These are phyloP conservation scores for Spodoptera littoralis DNA, from an alignment of 2,888 invertebrate species.

Conservation along the genomic window DNA sequence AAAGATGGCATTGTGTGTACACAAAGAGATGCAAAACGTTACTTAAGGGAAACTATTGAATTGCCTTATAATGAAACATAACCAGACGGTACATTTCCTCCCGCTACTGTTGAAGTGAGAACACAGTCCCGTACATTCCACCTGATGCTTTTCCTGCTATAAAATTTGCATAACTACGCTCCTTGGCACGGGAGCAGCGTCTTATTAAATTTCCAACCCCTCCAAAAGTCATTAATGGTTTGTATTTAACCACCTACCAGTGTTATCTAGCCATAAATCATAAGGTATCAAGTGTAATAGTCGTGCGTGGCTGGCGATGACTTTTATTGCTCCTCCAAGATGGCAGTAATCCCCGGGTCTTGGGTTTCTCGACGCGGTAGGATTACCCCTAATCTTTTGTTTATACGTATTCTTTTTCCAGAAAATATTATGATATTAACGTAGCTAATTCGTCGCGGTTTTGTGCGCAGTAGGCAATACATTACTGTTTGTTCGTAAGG, in stretches of 20 bases:
- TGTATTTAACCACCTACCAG: constrained; percentile 85
- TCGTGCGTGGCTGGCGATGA: constrained; percentile 64
- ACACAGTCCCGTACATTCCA: constrained; percentile 66
- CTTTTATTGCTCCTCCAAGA: constrained; percentile 84
- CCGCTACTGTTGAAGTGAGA: constrained; percentile 14
- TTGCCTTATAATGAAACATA: no score
- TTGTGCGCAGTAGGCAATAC: constrained; percentile 34
- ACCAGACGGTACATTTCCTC: neutral
- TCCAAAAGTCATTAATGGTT: constrained; percentile 87
- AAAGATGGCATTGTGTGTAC: no score
- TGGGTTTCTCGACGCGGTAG: constrained; percentile 59
- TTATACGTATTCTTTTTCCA: constrained; percentile 71
- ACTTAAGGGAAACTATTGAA: no score
- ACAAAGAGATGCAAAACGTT: no score
- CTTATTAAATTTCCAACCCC: constrained; percentile 88
- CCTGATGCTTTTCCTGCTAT: constrained; percentile 82
- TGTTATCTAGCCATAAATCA: constrained; percentile 85
- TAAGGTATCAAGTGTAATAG: constrained; percentile 73
- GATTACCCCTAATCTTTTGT: constrained; percentile 80
- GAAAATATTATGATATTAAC: constrained; percentile 61
- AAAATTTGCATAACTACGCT: constrained; percentile 89
- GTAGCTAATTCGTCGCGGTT: constrained; percentile 53
- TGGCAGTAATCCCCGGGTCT: constrained; percentile 74
- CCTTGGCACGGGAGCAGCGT: constrained; percentile 80
- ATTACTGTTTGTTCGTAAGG: constrained; percentile 36